Evolutionary conservation across 2,797 vertebrate genomes (phyloP).

Genomic region (Danio tinwini): DNA sequence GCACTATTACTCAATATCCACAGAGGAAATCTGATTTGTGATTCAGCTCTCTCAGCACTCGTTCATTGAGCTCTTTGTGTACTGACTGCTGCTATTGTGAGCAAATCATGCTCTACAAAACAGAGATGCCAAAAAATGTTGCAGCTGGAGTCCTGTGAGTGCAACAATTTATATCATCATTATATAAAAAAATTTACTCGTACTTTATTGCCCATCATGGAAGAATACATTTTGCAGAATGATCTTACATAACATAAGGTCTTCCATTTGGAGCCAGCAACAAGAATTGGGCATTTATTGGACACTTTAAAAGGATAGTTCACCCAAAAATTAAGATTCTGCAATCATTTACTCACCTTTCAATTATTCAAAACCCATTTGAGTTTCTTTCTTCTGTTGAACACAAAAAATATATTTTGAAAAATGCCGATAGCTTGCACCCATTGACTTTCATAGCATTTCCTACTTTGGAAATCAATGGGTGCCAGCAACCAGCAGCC

Average conservation of each 20-base stretch:
- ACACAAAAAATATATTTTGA: too few species aligned
- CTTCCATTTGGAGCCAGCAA: neutral
- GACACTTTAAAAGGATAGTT: neutral
- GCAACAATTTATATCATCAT: neutral
- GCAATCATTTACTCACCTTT: too few species aligned
- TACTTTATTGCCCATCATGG: neutral
- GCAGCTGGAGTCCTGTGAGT: neutral
- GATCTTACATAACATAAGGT: neutral
- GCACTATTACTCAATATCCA: conserved; percentile 26
- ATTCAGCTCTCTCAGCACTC: conserved; percentile 17
- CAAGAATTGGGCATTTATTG: neutral
- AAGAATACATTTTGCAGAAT: neutral
- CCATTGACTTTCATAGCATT: too few species aligned
- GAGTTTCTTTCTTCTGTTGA: too few species aligned
- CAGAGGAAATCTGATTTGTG: conserved; percentile 24
- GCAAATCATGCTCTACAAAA: neutral
- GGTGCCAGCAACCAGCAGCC: too few species aligned
- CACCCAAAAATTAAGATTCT: too few species aligned
- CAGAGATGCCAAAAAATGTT: conserved; percentile 1
- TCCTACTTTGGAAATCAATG: too few species aligned
- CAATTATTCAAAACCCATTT: too few species aligned
- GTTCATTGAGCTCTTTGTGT: conserved; percentile 4
- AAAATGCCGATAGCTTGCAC: too few species aligned
- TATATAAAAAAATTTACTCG: neutral
- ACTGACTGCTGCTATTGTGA: neutral